Conservation (phyloP, 1,140 invertebrate genomes). For the Ceratosolen solmsi region DNA sequence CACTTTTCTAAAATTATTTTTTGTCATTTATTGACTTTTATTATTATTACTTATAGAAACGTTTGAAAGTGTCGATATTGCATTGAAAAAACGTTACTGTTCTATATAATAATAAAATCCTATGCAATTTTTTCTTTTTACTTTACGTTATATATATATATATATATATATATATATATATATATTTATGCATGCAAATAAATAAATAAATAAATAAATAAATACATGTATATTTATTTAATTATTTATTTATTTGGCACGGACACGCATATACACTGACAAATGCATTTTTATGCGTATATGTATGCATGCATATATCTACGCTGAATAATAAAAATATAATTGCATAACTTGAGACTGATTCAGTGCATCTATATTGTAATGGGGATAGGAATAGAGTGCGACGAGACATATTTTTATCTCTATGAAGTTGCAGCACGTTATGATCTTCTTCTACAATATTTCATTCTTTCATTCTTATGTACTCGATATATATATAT, state of each 20-base stretch:
- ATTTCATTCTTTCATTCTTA: neutral
- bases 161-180: slow-evolving; percentile 3
- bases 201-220: neutral
- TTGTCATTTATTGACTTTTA: slow-evolving; percentile 8
- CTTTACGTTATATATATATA: slow-evolving; percentile 12
- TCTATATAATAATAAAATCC: slow-evolving; percentile 41
- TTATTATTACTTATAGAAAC: slow-evolving; percentile 32
- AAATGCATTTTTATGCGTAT: neutral
- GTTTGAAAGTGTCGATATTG: slow-evolving; percentile 16
- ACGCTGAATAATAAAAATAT: slow-evolving; percentile 73
- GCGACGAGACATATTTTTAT: slow-evolving; percentile 30
- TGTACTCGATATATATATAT: neutral
- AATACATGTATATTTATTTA: slow-evolving; percentile 12
- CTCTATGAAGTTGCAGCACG: slow-evolving; percentile 9
- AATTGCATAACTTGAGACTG: slow-evolving; percentile 72
- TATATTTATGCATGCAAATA: neutral
- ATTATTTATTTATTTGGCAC: neutral
- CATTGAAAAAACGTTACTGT: slow-evolving; percentile 38
- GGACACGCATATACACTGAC: neutral
- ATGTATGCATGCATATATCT: slow-evolving; percentile 47
- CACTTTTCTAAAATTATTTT: slow-evolving; percentile 21
- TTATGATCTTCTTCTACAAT: slow-evolving; percentile 8
- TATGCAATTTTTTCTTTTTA: slow-evolving; percentile 15
- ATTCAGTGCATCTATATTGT: slow-evolving; percentile 68
- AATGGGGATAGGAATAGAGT: neutral